A percentile compares a stretch with the other conserved stretches of the same genome.
phyloP scores from a whole-genome alignment of 1,140 invertebrate species.

The Drosophila yakuba region DNA sequence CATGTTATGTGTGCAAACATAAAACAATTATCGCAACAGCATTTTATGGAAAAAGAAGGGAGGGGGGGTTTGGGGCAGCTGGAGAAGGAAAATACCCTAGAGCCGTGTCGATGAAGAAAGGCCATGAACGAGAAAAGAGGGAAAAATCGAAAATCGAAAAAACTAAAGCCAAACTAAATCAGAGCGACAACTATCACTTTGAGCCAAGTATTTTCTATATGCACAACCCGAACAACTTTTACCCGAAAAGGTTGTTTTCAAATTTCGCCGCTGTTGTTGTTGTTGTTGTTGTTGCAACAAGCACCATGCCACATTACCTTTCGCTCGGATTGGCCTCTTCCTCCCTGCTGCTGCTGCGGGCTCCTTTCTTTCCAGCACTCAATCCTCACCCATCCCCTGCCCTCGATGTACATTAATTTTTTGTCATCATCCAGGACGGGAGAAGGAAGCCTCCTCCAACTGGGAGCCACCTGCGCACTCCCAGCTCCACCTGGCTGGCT shows the following conservation, averaged over 20 bases:
- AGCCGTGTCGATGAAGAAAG: slow-evolving; percentile 43
- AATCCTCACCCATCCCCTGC: background rate
- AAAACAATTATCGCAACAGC: slow-evolving; percentile 47
- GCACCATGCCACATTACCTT: slow-evolving; percentile 51
- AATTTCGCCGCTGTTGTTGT: slow-evolving; percentile 32
- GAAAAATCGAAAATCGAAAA: slow-evolving; percentile 13
- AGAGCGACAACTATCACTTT: slow-evolving; percentile 66
- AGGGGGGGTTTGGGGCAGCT: background rate
- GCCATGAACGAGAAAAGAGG: slow-evolving; percentile 2
- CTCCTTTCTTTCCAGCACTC: slow-evolving; percentile 1
- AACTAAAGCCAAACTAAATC: slow-evolving; percentile 47
- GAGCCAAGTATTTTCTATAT: slow-evolving; percentile 56
- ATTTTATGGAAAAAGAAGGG: background rate
- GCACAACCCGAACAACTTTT: slow-evolving; percentile 58
- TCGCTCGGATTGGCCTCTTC: slow-evolving; percentile 34
- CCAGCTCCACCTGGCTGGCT: slow-evolving; percentile 27
- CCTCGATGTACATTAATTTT: slow-evolving; percentile 59
- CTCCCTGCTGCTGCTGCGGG: background rate
- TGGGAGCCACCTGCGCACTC: slow-evolving; percentile 53
- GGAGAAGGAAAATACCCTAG: slow-evolving; percentile 29
- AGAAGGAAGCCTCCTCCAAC: slow-evolving; percentile 18
- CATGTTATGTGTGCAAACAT: slow-evolving; percentile 31
- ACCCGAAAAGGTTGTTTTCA: slow-evolving; percentile 64
- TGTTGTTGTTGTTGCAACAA: slow-evolving; percentile 9
- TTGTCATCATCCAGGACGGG: slow-evolving; percentile 52